Evolutionary conservation across 1,140 invertebrate species (phyloP).

Genomic region (Drosophila repleta): DNA sequence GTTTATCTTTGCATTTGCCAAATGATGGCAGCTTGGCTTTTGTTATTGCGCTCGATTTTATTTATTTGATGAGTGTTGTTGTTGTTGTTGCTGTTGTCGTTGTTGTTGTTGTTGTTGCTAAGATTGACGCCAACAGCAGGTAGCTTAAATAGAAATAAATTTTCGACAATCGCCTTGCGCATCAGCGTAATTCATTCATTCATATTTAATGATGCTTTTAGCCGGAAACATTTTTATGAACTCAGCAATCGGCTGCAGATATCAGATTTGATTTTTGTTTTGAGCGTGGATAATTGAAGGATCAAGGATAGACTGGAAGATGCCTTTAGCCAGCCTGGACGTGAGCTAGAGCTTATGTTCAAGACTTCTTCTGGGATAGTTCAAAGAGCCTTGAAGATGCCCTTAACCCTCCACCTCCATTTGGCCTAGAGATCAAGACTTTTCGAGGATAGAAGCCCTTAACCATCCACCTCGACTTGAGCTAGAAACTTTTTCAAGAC

Average conservation of each 20-base stretch:
- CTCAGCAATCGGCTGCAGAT: background rate
- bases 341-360: too few species aligned
- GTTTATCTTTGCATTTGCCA: slow-evolving; percentile 75
- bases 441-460: too few species aligned
- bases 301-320: too few species aligned
- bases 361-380: too few species aligned
- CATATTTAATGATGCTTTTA: slow-evolving; percentile 52
- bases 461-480: too few species aligned
- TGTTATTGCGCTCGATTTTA: slow-evolving; percentile 36
- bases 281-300: too few species aligned
- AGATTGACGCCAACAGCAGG: slow-evolving; percentile 62
- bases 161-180: slow-evolving; percentile 36
- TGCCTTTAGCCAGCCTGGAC: too few species aligned
- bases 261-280: background rate
- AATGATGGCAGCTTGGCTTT: slow-evolving; percentile 64
- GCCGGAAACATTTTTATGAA: slow-evolving; percentile 32
- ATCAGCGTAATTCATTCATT: slow-evolving; percentile 31
- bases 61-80: slow-evolving; percentile 8
- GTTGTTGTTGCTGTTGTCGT: slow-evolving; percentile 22
- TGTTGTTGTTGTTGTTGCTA: slow-evolving; percentile 34
- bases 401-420: too few species aligned
- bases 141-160: slow-evolving; percentile 68
- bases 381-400: too few species aligned
- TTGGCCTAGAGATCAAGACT: too few species aligned
- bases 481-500: too few species aligned